Evolutionary conservation across 2,113 vertebrate genomes (phyloP).

Genomic region (Lontra canadensis): DNA sequence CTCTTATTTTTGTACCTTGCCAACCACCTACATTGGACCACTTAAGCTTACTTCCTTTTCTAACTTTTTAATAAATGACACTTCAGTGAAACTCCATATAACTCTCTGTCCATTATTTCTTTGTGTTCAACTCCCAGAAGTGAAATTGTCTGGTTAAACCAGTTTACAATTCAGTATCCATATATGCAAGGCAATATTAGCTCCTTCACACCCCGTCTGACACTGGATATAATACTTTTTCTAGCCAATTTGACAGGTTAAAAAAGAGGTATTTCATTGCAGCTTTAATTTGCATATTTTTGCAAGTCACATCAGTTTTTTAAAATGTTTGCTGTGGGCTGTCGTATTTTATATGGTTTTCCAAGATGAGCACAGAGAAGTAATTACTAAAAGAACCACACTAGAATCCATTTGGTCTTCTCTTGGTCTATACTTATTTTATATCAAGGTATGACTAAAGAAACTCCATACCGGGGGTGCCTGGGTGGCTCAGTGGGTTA

Average conservation of each 20-base stretch:
- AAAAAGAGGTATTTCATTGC: neutral
- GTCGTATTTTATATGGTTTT: neutral
- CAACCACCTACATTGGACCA: neutral
- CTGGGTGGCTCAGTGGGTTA: no score
- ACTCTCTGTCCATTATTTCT: neutral
- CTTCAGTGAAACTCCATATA: neutral
- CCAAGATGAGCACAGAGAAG: neutral
- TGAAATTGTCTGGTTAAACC: neutral
- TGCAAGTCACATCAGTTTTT: neutral
- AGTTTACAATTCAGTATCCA: neutral
- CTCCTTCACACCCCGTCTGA: neutral
- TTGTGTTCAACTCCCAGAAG: neutral
- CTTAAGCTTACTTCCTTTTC: neutral
- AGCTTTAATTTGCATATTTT: neutral
- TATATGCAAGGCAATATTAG: neutral
- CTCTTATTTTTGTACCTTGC: neutral
- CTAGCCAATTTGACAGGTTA: neutral
- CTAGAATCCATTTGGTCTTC: neutral
- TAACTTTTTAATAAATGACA: neutral
- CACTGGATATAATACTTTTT: neutral
- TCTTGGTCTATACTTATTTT: neutral
- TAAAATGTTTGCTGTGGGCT: neutral
- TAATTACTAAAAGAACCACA: neutral
- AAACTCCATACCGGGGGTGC: neutral
- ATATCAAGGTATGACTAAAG: neutral